Conservation (phyloP, 2,888 invertebrate genomes). For the Pyrrhosoma nymphula region DNA sequence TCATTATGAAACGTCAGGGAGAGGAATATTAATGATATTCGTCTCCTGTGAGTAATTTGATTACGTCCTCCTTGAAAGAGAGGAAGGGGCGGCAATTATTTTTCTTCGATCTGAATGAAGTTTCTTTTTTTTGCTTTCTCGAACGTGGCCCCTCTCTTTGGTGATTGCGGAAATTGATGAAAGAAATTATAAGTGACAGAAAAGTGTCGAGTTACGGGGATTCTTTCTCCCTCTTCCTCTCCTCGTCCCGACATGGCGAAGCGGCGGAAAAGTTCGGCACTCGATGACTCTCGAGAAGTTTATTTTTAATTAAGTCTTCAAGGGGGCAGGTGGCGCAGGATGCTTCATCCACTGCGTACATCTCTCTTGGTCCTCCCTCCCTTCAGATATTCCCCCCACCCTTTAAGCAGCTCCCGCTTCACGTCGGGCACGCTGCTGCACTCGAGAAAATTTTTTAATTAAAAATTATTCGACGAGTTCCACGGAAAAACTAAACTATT, state of each 20-base stretch:
- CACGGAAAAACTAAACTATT: slow-evolving; percentile 41
- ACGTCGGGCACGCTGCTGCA: slow-evolving; percentile 13
- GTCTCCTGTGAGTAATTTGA: slow-evolving; percentile 1
- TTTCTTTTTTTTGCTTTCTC: background rate
- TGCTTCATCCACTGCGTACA: background rate
- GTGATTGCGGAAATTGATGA: slow-evolving; percentile 53
- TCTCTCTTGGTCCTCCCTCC: background rate
- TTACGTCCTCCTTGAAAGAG: slow-evolving; percentile 9
- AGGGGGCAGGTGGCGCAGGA: slow-evolving; percentile 52
- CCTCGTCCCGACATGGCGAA: background rate
- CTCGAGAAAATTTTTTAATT: slow-evolving; percentile 40
- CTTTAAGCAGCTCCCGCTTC: background rate
- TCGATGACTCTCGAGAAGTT: slow-evolving; percentile 45
- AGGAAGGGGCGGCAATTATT: slow-evolving; percentile 29
- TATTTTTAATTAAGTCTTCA: slow-evolving; percentile 64
- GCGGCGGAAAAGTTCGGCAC: slow-evolving; percentile 44
- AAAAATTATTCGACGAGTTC: slow-evolving; percentile 42
- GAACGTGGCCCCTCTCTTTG: background rate
- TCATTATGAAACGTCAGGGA: slow-evolving; percentile 52
- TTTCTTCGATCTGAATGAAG: slow-evolving; percentile 31
- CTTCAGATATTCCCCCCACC: background rate
- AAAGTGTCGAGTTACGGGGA: slow-evolving; percentile 47
- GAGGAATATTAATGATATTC: slow-evolving; percentile 50
- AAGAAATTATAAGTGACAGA: slow-evolving; percentile 51
- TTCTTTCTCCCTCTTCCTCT: slow-evolving; percentile 19